A percentile compares a stretch with the other conserved stretches of the same genome.
Evolutionary conservation across 2,797 vertebrate species (phyloP).

Genomic region (Chloroceryle inda): DNA sequence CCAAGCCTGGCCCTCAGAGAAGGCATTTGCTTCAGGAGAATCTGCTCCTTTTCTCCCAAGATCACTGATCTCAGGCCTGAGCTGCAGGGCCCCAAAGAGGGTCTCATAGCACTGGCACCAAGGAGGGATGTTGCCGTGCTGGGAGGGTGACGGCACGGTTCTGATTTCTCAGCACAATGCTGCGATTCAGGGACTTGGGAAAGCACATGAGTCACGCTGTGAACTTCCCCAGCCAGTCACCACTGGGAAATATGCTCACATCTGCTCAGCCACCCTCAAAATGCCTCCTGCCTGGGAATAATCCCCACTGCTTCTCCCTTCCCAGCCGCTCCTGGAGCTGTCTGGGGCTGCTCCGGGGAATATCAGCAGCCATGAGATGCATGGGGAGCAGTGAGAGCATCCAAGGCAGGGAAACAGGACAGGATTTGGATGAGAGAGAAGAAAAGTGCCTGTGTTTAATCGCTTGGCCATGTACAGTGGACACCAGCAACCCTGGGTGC

Average conservation of each 20-base stretch:
- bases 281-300: neutral
- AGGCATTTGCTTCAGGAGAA: neutral
- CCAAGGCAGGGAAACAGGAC: accelerated
- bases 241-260: slow-evolving; percentile 28
- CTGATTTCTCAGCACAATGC: slow-evolving; percentile 72
- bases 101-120: neutral
- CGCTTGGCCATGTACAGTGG: accelerated
- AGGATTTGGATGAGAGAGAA: neutral
- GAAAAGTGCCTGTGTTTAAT: neutral
- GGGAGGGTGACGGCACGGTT: neutral
- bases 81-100: neutral
- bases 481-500: neutral
- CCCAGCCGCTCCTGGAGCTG: neutral
- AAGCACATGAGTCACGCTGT: slow-evolving; percentile 57
- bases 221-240: slow-evolving; percentile 49
- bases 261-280: neutral
- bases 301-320: neutral
- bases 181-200: slow-evolving; percentile 55
- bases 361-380: accelerated
- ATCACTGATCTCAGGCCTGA: neutral
- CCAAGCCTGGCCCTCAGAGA: accelerated
- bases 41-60: accelerated
- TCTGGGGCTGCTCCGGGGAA: neutral
- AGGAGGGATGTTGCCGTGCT: neutral
- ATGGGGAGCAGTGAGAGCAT: neutral